phyloP scores from a whole-genome alignment of 2,888 invertebrate genomes.

The Pandemis heparana region DNA sequence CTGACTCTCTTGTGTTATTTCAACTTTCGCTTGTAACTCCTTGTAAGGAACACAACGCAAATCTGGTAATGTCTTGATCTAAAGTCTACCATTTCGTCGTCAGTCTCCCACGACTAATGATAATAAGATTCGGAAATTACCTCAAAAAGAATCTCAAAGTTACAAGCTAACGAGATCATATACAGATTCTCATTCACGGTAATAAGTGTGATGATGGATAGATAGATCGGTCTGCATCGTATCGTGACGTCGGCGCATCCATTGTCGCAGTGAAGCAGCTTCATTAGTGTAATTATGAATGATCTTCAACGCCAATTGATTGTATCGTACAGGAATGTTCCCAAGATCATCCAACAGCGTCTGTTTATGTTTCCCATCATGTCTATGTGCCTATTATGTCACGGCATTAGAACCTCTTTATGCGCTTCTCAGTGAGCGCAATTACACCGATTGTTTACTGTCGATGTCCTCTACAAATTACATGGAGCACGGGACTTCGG shows the following conservation, averaged over 20 bases:
- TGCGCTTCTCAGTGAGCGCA: constrained; percentile 26
- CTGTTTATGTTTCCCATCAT: constrained; percentile 66
- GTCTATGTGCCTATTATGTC: constrained; percentile 62
- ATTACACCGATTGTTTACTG: constrained; percentile 32
- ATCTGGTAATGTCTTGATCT: constrained; percentile 1
- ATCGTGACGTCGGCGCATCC: constrained; percentile 38
- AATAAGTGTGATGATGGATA: constrained; percentile 31
- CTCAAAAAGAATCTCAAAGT: constrained; percentile 7
- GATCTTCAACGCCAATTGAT: constrained; percentile 59
- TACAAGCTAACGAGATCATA: constrained; percentile 25
- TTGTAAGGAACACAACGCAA: constrained; percentile 1
- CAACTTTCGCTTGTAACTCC: constrained; percentile 10
- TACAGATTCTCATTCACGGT: constrained; percentile 29
- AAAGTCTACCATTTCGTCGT: background rate
- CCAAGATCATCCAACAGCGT: constrained; percentile 66
- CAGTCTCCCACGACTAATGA: constrained; percentile 16
- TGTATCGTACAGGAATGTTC: constrained; percentile 71
- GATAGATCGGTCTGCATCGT: constrained; percentile 26
- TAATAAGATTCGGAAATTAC: constrained; percentile 12
- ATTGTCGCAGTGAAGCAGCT: constrained; percentile 40
- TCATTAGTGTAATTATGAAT: constrained; percentile 44
- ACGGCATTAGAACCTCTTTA: constrained; percentile 49
- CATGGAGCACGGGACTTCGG: background rate
- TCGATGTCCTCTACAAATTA: constrained; percentile 17
- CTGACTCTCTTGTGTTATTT: constrained; percentile 6